Evolutionary conservation across 92 coral and sea anemone species (phyloP).

Genomic region (Zoanthus gigantus): DNA sequence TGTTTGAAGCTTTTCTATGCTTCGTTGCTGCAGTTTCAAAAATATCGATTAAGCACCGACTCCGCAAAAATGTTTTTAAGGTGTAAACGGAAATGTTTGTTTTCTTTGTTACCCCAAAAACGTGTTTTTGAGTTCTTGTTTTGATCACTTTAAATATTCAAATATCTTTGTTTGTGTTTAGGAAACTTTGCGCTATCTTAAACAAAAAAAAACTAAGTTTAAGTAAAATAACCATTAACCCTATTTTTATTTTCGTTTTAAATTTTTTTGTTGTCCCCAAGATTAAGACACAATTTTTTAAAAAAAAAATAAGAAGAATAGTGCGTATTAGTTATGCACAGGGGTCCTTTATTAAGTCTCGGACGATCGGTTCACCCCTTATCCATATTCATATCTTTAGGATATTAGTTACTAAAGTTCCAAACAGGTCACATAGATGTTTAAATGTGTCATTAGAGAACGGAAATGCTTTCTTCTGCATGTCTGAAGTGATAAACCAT

Average conservation of each 20-base stretch:
- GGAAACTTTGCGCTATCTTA: no score
- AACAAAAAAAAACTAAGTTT: no score
- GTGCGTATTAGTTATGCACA: no score
- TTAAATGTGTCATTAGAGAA: conserved; percentile 35
- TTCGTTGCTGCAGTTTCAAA: background rate
- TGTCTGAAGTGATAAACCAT: conserved; percentile 50
- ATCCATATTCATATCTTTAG: background rate
- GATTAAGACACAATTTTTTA: no score
- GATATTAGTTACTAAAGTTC: conserved; percentile 29
- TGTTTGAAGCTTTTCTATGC: background rate
- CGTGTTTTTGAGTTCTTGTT: no score
- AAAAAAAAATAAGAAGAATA: no score
- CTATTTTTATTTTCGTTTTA: background rate
- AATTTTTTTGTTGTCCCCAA: background rate
- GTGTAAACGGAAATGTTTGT: background rate
- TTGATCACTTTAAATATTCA: no score
- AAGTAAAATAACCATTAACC: background rate
- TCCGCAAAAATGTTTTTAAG: background rate
- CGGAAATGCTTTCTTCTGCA: conserved; percentile 52
- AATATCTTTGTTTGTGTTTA: no score
- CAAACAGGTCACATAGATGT: conserved; percentile 34
- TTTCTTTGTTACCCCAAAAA: no score
- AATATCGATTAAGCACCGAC: background rate
- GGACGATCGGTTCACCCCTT: no score
- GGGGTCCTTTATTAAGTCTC: no score